phyloP scores from a whole-genome alignment of 2,797 vertebrate genomes.

The Cirrhinus mrigala region DNA sequence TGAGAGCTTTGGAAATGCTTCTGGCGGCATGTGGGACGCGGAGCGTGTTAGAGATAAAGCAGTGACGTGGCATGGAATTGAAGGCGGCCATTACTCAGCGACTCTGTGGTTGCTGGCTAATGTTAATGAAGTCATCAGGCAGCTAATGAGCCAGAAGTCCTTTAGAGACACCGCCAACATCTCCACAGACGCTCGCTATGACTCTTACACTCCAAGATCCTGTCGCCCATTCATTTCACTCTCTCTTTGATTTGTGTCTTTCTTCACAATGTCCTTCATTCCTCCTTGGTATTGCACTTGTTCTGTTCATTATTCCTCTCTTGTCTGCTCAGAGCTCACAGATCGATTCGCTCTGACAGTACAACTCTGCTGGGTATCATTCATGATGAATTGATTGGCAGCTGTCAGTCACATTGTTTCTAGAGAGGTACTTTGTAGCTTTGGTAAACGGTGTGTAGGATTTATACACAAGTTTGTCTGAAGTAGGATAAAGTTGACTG shows the following conservation, averaged over 20 bases:
- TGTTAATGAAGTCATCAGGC: constrained; percentile 48
- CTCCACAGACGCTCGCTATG: neutral
- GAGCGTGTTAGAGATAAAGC: neutral
- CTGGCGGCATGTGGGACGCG: neutral
- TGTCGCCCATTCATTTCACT: neutral
- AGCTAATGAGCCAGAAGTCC: constrained; percentile 48
- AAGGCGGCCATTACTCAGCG: constrained; percentile 22
- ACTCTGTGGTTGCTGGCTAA: constrained; percentile 6
- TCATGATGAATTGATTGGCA: constrained; percentile 14
- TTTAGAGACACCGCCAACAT: constrained; percentile 35
- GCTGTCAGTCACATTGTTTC: constrained; percentile 1
- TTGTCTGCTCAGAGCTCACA: neutral
- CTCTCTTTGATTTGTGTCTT: neutral
- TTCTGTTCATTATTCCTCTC: constrained; percentile 1
- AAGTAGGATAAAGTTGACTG: constrained; percentile 14
- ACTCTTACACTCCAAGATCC: constrained; percentile 8
- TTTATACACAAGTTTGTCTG: neutral
- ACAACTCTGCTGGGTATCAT: neutral
- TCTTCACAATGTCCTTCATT: constrained; percentile 13
- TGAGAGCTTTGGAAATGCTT: neutral
- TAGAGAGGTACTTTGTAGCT: constrained; percentile 1
- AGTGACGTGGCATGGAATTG: neutral
- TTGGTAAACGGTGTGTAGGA: neutral
- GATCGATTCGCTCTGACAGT: neutral
- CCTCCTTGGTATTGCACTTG: neutral